Base-by-base conservation (phyloP, 2,888 invertebrate genomes). In the Macrostomum cliftonense region DNA sequence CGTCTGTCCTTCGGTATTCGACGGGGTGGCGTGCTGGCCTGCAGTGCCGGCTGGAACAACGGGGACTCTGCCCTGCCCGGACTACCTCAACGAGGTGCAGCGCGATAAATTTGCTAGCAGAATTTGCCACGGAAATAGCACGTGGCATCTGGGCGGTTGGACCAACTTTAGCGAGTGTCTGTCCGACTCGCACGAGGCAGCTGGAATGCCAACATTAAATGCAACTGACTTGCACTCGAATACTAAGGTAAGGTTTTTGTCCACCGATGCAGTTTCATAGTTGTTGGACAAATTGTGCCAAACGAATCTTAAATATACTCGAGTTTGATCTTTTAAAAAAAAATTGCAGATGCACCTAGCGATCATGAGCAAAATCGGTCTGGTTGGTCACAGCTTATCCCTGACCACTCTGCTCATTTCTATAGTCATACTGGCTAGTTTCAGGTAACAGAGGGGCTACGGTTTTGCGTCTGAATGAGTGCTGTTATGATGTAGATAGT, bases 1-100 rank as follows among this genome's bases (percentile, higher is more conserved):
- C 28, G 28, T 4, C 36, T 45, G 45, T 12, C 45, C 19, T 16
- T 36, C 45, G 16, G 36, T 20, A 2, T 45, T 28, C 21, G 45
- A 45, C 45, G 45, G 36, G 2, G 16, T 45, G 4, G 2, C 36
- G 45, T 45, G 45, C 36, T 45, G 45, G 45, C n/a, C 13, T 9
- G 13, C 21, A 16, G 16, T 20, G 13, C 14, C 45, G 13, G 37
- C 45, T 13, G 17, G 36, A 5, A n/a, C 36, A 17, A 19, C 5
- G 2, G 17, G 16, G 36, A 2, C 4, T 9, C 45, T 5, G 45
- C 45, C 21, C 21, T 45, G 45, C 38, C n/a, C 45, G 13, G 13
- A n/a, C 36, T 37, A 14, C 19, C 5, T 14, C 9, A 37, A 45
- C 21, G 45, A 38, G 5, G 36, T 45, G 37, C 36, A n/a, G 21